Percentiles rank a stretch among this genome's conserved stretches.
Evolutionary conservation across 2,113 vertebrate species (phyloP).

Genomic region (Rattus norvegicus): DNA sequence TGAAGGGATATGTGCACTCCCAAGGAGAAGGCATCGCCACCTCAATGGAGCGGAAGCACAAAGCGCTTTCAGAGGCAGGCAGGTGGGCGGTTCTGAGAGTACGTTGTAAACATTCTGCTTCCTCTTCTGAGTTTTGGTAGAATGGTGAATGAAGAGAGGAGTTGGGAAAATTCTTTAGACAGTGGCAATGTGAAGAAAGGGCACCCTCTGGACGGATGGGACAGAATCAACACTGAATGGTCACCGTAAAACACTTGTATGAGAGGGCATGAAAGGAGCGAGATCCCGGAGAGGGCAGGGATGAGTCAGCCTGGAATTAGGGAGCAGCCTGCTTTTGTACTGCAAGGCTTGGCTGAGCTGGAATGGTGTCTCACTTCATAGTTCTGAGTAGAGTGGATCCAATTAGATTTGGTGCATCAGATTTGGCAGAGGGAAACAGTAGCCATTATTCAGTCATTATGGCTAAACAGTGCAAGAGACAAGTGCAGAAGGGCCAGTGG

Average conservation of each 20-base stretch:
- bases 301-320: background rate
- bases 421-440: background rate
- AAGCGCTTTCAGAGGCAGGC: background rate
- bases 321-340: background rate
- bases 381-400: background rate
- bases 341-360: background rate
- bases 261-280: background rate
- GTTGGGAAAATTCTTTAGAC: background rate
- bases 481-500: background rate
- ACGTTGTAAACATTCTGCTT: background rate
- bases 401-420: background rate
- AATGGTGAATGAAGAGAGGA: background rate
- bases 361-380: background rate
- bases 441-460: background rate
- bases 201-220: background rate
- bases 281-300: background rate
- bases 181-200: background rate
- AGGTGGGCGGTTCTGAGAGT: background rate
- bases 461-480: background rate
- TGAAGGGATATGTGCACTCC: background rate
- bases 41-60: background rate
- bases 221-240: background rate
- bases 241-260: too few relatives aligned
- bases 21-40: too few relatives aligned
- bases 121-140: background rate